Percentiles rank a stretch among this genome's conserved stretches.
These are phyloP conservation scores for Pentalonia nigronervosa DNA, from an alignment of 1,140 invertebrate genomes.

Conservation along the genomic window DNA sequence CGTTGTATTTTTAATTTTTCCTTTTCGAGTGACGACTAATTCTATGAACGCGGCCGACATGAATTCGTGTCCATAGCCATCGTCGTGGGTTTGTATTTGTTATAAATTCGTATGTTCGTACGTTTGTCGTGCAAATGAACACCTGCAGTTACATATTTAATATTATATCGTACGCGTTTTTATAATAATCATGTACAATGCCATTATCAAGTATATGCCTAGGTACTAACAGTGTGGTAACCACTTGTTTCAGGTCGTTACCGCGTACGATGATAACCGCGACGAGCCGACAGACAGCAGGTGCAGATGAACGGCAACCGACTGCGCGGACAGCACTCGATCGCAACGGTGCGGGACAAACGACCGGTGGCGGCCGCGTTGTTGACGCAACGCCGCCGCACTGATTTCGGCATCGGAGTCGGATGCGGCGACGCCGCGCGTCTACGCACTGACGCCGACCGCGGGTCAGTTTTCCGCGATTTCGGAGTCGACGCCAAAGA, in stretches of 20 bases:
- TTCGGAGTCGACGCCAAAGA: not conserved
- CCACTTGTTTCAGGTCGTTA: not conserved
- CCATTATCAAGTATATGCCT: too few relatives aligned
- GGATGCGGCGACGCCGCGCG: not conserved
- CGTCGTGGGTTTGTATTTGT: too few relatives aligned
- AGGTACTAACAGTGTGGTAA: not conserved
- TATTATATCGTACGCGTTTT: too few relatives aligned
- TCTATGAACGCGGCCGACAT: too few relatives aligned
- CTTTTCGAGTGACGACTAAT: too few relatives aligned
- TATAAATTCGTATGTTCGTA: too few relatives aligned
- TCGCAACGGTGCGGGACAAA: not conserved
- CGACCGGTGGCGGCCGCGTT: not conserved
- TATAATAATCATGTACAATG: too few relatives aligned
- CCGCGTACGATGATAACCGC: constrained; percentile 32
- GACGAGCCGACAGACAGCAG: not conserved
- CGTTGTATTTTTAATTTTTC: too few relatives aligned
- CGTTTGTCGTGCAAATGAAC: too few relatives aligned
- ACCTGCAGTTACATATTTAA: too few relatives aligned
- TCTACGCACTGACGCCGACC: not conserved
- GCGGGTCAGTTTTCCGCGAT: not conserved
- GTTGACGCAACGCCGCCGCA: not conserved
- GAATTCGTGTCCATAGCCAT: too few relatives aligned
- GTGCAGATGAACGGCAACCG: constrained; percentile 43
- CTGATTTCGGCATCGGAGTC: not conserved
- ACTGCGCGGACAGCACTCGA: constrained; percentile 11